Evolutionary conservation across 92 coral and sea anemone genomes (phyloP).

Genomic region (Parazoanthus swiftii): DNA sequence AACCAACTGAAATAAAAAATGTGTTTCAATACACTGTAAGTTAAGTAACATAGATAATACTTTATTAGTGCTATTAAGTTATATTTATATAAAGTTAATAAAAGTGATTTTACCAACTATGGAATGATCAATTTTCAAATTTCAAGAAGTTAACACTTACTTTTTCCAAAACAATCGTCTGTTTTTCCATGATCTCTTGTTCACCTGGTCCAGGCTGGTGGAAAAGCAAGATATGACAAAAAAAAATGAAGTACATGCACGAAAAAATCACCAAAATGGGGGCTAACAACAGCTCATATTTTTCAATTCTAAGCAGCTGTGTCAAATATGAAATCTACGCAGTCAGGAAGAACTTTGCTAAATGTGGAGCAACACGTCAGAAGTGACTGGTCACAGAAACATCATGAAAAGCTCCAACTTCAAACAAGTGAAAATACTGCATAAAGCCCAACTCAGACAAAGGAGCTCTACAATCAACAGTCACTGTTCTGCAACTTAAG

Average conservation of each 20-base stretch:
- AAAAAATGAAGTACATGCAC: not conserved
- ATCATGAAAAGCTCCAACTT: not conserved
- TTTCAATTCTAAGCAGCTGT: too few species aligned
- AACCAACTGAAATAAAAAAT: too few species aligned
- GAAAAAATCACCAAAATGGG: too few species aligned
- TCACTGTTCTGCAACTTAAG: too few species aligned
- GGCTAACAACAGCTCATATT: too few species aligned
- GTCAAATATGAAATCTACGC: too few species aligned
- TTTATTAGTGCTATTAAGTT: not conserved
- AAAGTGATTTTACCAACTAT: not conserved
- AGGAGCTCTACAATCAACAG: not conserved
- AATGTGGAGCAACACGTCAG: not conserved
- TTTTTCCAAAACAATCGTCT: constrained; percentile 92
- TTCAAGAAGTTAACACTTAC: constrained; percentile 36
- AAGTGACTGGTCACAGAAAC: too few species aligned
- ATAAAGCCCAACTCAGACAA: not conserved
- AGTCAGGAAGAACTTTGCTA: not conserved
- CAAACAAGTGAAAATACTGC: too few species aligned
- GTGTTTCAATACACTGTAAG: not conserved
- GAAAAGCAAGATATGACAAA: not conserved
- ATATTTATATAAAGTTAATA: not conserved
- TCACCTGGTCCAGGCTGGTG: constrained; percentile 58
- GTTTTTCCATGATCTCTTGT: constrained; percentile 71
- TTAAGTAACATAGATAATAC: not conserved
- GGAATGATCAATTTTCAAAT: not conserved